Base-by-base conservation (phyloP, 2,888 invertebrate genomes). In the Crocallis elinguaria region DNA sequence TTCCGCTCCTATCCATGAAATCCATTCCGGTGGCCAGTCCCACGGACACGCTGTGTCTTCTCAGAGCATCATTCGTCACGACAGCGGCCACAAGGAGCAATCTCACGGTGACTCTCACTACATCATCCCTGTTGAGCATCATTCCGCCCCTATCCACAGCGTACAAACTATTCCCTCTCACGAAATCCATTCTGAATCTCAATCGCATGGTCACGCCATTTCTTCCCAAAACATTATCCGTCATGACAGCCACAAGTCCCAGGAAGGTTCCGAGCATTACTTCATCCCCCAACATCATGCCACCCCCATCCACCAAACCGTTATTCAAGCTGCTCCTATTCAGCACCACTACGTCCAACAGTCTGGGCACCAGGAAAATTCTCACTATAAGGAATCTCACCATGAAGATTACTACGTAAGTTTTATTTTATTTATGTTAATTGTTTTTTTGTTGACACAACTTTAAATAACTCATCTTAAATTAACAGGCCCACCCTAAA, bases 401-500 rank as follows among this genome's bases (percentile, higher is more conserved):
- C 66, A 76, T 37, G 74, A 69, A 19, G 80, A 83, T 49, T 82
- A 82, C 49, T 80, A 82, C 52, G 83, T 84, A 66, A 75, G 83
- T 70, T 21, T 42, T 51, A 29, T 9, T 36, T 11, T n/a, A 16
- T 11, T 23, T 7, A 7, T n/a, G n/a, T n/a, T n/a, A n/a, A n/a
- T n/a, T n/a, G n/a, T n/a, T n/a, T n/a, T n/a, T n/a, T n/a, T n/a
- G n/a, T n/a, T n/a, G n/a, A n/a, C n/a, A n/a, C n/a, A n/a, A n/a
- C n/a, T n/a, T n/a, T n/a, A n/a, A n/a, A n/a, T n/a, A n/a, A n/a
- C 8, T 38, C 12, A 12, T 11, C 5, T 14, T 17, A 1, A n/a
- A 13, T 37, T 32, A n/a, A 48, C 57, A 86, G 86, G 74, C 92
- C 1, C 84, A 92, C 60, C 92, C 93, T 27, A 92, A 91, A 75